These are phyloP conservation scores for Caracal caracal DNA, from an alignment of 2,113 vertebrate species.

Conservation along the genomic window DNA sequence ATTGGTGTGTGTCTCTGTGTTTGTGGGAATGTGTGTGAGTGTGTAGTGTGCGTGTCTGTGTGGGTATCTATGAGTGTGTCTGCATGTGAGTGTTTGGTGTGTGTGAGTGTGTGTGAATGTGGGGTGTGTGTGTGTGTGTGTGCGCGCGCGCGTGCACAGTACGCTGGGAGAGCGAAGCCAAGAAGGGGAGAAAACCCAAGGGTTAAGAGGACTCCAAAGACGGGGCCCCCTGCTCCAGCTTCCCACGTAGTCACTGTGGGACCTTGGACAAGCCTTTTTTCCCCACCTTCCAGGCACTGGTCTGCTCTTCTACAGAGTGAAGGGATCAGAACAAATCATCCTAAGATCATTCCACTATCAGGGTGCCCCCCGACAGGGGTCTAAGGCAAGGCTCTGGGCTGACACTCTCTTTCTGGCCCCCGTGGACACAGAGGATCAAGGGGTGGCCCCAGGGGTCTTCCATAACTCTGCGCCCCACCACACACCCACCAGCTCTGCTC, in stretches of 20 bases:
- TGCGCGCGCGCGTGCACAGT: accelerated
- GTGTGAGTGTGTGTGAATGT: not conserved
- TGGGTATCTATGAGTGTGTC: not conserved
- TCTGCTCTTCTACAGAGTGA: not conserved
- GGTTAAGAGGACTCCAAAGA: not conserved
- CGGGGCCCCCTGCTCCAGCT: too few relatives aligned
- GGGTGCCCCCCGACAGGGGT: not conserved
- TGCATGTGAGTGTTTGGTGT: not conserved
- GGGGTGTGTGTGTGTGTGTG: not conserved
- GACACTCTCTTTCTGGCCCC: not conserved
- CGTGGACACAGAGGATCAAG: not conserved
- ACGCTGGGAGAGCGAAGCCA: not conserved
- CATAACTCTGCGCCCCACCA: accelerated
- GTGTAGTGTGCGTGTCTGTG: not conserved
- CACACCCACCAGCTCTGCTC: not conserved
- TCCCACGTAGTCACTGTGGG: not conserved
- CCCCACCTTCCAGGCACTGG: too few relatives aligned
- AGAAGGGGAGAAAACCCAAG: not conserved
- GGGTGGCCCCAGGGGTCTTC: not conserved
- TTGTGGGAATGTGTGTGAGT: not conserved
- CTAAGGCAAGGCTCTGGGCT: not conserved
- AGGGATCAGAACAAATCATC: not conserved
- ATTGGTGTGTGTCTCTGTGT: too few relatives aligned
- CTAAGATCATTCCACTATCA: not conserved
- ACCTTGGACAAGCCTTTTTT: not conserved